Evolutionary conservation across 2,113 vertebrate genomes (phyloP).

Genomic region (Paradisaea rubra): DNA sequence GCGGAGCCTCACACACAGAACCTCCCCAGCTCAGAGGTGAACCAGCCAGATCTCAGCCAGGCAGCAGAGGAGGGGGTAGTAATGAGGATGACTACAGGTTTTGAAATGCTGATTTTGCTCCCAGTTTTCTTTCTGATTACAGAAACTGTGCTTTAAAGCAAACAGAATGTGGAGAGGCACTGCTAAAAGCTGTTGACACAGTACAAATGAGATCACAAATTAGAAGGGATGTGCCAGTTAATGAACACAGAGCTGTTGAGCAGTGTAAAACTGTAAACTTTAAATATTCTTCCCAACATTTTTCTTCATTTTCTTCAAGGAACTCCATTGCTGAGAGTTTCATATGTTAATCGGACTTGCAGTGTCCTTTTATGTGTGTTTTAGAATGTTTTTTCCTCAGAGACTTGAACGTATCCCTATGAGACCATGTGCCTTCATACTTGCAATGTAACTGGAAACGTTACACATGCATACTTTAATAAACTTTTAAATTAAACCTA

Average conservation of each 20-base stretch:
- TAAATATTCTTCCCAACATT: background rate
- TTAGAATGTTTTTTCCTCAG: background rate
- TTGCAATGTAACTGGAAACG: background rate
- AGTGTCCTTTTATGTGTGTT: background rate
- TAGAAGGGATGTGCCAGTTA: constrained; percentile 52
- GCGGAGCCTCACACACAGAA: background rate
- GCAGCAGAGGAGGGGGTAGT: background rate
- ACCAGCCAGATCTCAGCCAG: background rate
- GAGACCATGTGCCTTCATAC: background rate
- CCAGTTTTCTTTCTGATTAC: background rate
- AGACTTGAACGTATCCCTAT: background rate
- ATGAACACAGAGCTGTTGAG: constrained; percentile 46
- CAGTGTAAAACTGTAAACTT: constrained; percentile 14
- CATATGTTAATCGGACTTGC: background rate
- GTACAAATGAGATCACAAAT: constrained; percentile 57
- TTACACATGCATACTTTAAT: background rate
- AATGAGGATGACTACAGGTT: background rate
- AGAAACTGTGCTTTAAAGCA: constrained; percentile 22
- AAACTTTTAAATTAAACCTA: background rate
- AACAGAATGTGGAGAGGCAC: constrained; percentile 11
- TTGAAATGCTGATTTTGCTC: background rate
- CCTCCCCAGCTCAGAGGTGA: background rate
- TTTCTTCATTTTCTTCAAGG: constrained; percentile 3
- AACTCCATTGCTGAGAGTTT: background rate
- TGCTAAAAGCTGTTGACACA: constrained; percentile 58